phyloP scores from a whole-genome alignment of 64 coral and sea anemone species.

The Platygyra sinensis region DNA sequence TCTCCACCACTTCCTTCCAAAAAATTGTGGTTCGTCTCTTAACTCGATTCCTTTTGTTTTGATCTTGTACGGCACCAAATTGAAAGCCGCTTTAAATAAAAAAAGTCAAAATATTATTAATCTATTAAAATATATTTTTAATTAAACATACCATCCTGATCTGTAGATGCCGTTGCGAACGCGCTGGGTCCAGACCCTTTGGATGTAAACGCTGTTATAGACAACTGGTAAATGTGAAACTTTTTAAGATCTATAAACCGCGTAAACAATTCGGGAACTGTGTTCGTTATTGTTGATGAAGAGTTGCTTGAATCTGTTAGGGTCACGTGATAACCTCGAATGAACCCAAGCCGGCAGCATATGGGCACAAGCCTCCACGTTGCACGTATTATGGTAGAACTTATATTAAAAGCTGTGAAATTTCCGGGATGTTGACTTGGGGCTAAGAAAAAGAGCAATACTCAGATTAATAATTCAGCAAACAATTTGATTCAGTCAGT shows the following conservation, averaged over 20 bases:
- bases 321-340: conserved; percentile 63
- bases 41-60: no score
- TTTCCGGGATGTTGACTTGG: conserved; percentile 19
- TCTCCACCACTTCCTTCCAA: no score
- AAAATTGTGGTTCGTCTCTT: no score
- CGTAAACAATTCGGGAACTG: neutral
- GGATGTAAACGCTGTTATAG: conserved; percentile 4
- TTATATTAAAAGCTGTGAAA: conserved; percentile 66
- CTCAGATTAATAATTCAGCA: neutral
- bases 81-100: neutral
- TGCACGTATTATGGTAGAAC: conserved; percentile 57
- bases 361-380: conserved; percentile 60
- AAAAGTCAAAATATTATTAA: neutral
- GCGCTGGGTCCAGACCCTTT: neutral
- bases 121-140: neutral
- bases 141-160: conserved; percentile 22
- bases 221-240: conserved; percentile 10
- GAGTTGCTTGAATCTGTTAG: conserved; percentile 5
- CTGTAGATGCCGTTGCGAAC: neutral
- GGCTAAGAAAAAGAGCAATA: conserved; percentile 32
- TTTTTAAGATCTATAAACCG: conserved; percentile 3
- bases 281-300: neutral
- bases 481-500: neutral
- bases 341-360: conserved; percentile 50
- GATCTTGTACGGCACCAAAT: no score